Percentiles rank a stretch among this genome's conserved stretches.
Evolutionary conservation across 2,888 invertebrate species (phyloP).

Genomic region (Cepaea hortensis): DNA sequence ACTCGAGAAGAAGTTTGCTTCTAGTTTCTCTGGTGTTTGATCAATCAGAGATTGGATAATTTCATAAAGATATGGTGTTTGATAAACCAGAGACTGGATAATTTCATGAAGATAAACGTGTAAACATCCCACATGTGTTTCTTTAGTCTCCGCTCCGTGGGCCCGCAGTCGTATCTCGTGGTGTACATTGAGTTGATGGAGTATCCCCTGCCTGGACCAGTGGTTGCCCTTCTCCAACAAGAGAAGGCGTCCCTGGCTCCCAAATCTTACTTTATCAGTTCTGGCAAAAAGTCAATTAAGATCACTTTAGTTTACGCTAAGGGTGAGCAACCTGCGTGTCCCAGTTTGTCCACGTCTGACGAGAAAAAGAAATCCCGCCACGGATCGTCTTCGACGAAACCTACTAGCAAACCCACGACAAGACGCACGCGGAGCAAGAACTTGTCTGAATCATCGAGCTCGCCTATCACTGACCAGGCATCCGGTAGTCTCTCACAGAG

Average conservation of each 20-base stretch:
- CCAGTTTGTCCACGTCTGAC: background rate
- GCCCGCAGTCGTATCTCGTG: background rate
- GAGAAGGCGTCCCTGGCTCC: constrained; percentile 43
- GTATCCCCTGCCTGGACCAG: constrained; percentile 41
- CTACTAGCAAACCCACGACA: background rate
- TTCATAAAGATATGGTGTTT: background rate
- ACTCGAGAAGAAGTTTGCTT: too few relatives aligned
- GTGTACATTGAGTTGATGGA: constrained; percentile 26
- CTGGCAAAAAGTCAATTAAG: constrained; percentile 46
- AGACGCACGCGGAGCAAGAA: constrained; percentile 24
- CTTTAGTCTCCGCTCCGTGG: background rate
- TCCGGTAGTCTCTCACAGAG: constrained; percentile 6
- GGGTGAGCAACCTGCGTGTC: constrained; percentile 11
- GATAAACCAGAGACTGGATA: background rate
- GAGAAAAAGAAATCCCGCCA: constrained; percentile 35
- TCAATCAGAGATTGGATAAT: background rate
- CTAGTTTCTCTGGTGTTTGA: too few relatives aligned
- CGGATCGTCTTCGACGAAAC: constrained; percentile 1
- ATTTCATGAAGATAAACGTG: background rate
- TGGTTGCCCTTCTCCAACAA: constrained; percentile 43
- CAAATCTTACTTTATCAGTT: constrained; percentile 47
- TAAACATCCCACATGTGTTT: constrained; percentile 30
- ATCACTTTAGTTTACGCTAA: constrained; percentile 48
- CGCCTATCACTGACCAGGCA: constrained; percentile 13
- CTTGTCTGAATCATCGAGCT: constrained; percentile 38